Evolutionary conservation across 2,113 vertebrate genomes (phyloP).

Genomic region (Neolamprologus modestus): DNA sequence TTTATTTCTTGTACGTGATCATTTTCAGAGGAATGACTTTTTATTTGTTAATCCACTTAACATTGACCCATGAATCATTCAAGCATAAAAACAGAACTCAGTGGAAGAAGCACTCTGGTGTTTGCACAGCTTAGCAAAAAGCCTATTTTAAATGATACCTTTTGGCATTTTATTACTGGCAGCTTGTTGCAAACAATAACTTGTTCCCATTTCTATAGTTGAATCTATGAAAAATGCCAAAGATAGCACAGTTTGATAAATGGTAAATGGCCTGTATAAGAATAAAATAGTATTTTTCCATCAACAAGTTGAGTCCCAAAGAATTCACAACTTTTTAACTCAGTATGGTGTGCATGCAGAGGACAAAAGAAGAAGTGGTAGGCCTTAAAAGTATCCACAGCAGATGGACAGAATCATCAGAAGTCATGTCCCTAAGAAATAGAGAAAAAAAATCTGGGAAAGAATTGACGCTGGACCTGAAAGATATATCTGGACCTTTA

Average conservation of each 20-base stretch:
- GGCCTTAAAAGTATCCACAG: neutral
- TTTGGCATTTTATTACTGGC: neutral
- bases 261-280: neutral
- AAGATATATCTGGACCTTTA: accelerated
- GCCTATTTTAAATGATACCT: accelerated
- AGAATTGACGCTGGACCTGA: accelerated
- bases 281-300: neutral
- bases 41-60: neutral
- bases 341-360: neutral
- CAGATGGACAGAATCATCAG: neutral
- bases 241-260: neutral
- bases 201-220: neutral
- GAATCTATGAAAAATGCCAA: neutral
- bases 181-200: neutral
- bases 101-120: neutral
- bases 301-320: neutral
- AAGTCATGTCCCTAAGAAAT: neutral
- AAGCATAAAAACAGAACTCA: neutral
- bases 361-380: neutral
- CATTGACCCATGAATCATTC: neutral
- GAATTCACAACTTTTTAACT: neutral
- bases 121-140: neutral
- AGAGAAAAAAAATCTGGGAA: accelerated
- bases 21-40: neutral
- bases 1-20: neutral